Evolutionary conservation across 2,113 vertebrate genomes (phyloP).

Genomic region (Ammodytes dubius): DNA sequence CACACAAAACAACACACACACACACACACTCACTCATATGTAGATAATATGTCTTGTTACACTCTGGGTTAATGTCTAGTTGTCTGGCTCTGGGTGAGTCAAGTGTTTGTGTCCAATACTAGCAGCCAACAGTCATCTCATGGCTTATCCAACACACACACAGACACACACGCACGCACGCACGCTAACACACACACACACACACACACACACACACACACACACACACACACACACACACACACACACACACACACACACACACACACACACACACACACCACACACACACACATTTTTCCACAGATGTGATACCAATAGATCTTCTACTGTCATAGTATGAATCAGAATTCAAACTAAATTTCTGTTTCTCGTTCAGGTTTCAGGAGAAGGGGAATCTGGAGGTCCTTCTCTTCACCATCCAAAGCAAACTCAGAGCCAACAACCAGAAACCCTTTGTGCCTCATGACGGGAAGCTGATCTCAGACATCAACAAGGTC

Average conservation of each 20-base stretch:
- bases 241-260: no score
- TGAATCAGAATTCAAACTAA: not conserved
- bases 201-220: not conserved
- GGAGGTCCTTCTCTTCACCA: conserved; percentile 96
- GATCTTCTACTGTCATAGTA: not conserved
- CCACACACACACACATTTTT: no score
- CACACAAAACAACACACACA: not conserved
- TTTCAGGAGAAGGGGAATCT: conserved; percentile 98
- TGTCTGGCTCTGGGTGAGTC: conserved; percentile 2
- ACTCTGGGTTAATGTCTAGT: not conserved
- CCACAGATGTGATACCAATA: no score
- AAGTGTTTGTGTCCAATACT: conserved; percentile 1
- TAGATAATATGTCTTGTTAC: conserved; percentile 1
- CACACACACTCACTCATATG: not conserved
- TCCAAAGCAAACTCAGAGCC: conserved; percentile 97
- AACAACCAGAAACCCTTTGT: conserved; percentile 93
- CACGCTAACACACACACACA: not conserved
- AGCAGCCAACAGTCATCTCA: not conserved
- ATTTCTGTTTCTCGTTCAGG: conserved; percentile 74
- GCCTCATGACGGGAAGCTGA: conserved; percentile 92
- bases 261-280: no score
- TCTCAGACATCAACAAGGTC: conserved; percentile 97
- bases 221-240: no score
- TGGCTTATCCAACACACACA: not conserved
- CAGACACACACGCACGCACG: not conserved